A percentile compares a stretch with the other conserved stretches of the same genome.
These are phyloP conservation scores for Cynaeus angustus DNA, from an alignment of 2,888 invertebrate species.

Conservation along the genomic window DNA sequence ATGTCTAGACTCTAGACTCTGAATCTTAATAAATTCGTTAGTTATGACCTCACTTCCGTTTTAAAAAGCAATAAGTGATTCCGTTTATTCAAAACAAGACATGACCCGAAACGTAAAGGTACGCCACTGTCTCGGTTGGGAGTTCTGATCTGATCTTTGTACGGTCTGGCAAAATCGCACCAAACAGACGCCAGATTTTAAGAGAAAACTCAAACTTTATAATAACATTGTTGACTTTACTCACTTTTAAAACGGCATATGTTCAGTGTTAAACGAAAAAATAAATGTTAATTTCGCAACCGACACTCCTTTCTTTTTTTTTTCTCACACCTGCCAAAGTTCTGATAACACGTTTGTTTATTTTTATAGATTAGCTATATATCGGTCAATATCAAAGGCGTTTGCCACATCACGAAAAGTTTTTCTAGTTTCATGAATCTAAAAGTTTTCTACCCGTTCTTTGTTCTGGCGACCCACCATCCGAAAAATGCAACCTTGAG, in stretches of 20 bases:
- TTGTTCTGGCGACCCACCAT: conserved; percentile 15
- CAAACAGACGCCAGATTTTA: no score
- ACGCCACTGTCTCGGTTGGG: neutral
- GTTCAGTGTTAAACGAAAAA: neutral
- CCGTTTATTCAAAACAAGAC: neutral
- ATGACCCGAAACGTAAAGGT: neutral
- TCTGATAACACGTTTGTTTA: neutral
- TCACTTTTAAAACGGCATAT: no score
- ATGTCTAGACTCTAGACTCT: neutral
- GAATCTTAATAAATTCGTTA: neutral
- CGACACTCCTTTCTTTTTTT: no score
- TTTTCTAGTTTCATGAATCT: no score
- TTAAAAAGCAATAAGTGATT: neutral
- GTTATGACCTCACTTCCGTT: conserved; percentile 4
- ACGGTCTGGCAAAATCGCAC: neutral
- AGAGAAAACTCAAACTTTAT: no score
- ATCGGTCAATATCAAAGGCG: neutral
- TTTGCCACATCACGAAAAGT: no score
- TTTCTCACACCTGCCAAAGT: no score
- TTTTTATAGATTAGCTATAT: neutral
- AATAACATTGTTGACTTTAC: no score
- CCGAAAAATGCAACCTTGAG: conserved; percentile 46
- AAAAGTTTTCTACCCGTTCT: conserved; percentile 6
- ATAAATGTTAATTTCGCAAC: neutral
- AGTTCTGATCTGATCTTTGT: neutral